Evolutionary conservation across 2,113 vertebrate species (phyloP).

Genomic region (Tonatia bakeri): DNA sequence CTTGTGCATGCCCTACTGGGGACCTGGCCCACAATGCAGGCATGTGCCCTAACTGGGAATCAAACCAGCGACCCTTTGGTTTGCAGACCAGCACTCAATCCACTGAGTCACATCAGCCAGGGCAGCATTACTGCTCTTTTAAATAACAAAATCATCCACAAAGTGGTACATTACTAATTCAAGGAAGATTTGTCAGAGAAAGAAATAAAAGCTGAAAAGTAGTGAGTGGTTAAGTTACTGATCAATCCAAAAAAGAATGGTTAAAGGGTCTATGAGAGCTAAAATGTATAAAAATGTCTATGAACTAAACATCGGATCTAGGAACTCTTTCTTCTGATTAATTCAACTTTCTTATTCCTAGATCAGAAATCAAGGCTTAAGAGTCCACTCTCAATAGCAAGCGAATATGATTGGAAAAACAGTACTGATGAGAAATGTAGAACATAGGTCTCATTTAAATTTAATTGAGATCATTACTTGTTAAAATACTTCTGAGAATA

Average conservation of each 20-base stretch:
- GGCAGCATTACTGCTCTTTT: not conserved
- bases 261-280: constrained; percentile 15
- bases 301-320: constrained; percentile 6
- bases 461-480: constrained; percentile 64
- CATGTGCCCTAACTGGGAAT: no score
- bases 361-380: constrained; percentile 51
- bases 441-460: constrained; percentile 48
- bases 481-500: constrained; percentile 56
- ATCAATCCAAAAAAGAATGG: constrained; percentile 33
- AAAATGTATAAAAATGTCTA: constrained; percentile 2
- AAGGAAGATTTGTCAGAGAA: constrained; percentile 11
- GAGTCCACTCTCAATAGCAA: constrained; percentile 22
- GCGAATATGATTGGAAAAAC: constrained; percentile 54
- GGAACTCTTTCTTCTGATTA: constrained; percentile 58
- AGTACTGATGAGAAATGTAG: constrained; percentile 44
- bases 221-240: not conserved
- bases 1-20: no score
- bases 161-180: constrained; percentile 31
- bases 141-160: constrained; percentile 51
- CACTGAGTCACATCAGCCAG: no score
- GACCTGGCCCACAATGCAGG: no score
- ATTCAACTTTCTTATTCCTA: not conserved
- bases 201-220: constrained; percentile 43
- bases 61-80: no score
- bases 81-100: no score